Evolutionary conservation across 1,140 invertebrate species (phyloP).

Genomic region (Oryctes rhinoceros): DNA sequence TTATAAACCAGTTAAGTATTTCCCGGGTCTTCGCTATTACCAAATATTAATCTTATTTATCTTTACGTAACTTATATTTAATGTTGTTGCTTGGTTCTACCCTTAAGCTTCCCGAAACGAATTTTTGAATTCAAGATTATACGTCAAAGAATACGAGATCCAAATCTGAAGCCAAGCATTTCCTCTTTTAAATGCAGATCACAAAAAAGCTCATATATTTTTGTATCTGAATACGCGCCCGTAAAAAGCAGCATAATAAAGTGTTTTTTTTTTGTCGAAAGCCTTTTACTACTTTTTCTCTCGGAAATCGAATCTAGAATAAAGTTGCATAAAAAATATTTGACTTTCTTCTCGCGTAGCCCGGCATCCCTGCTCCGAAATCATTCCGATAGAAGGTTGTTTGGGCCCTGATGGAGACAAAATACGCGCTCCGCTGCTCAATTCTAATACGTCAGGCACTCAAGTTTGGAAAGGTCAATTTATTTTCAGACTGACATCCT

Average conservation of each 20-base stretch:
- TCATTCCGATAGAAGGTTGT: constrained; percentile 15
- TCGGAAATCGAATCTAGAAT: constrained; percentile 14
- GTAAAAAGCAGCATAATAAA: constrained; percentile 23
- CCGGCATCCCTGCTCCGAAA: neutral
- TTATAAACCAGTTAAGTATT: no score
- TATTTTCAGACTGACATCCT: constrained; percentile 37
- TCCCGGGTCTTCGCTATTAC: no score
- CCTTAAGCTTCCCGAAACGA: no score
- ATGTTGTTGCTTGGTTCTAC: no score
- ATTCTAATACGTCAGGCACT: constrained; percentile 33
- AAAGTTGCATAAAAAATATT: constrained; percentile 22
- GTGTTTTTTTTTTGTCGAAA: neutral
- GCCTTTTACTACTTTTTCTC: neutral
- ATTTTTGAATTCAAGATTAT: no score
- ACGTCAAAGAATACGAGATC: neutral
- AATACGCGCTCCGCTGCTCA: constrained; percentile 24
- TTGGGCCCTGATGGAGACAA: constrained; percentile 25
- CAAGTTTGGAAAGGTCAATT: constrained; percentile 40
- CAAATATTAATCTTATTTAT: no score
- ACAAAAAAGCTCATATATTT: neutral
- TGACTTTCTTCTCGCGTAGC: neutral
- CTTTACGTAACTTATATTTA: no score
- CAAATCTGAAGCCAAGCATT: neutral
- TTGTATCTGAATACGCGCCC: constrained; percentile 1
- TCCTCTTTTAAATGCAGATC: neutral